Conservation (phyloP, 2,797 vertebrate species). For the Hoplostethus mediterraneus region DNA sequence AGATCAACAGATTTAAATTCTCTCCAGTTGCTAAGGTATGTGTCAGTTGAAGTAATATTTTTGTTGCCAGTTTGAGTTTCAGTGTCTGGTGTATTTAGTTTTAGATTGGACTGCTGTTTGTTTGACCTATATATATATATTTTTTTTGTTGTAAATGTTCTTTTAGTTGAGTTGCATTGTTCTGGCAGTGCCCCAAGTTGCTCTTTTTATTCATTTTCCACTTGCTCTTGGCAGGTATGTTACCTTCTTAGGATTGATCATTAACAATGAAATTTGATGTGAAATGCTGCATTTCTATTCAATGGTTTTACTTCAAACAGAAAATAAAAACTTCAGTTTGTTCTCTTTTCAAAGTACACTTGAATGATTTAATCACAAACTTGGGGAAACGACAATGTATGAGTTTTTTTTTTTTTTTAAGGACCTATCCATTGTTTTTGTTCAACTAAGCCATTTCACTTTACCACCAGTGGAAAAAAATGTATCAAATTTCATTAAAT, state of each 20-base stretch:
- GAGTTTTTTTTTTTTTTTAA: constrained; percentile 16
- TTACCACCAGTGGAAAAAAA: constrained; percentile 29
- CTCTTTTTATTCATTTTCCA: constrained; percentile 24
- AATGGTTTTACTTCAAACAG: constrained; percentile 36
- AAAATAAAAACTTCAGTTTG: neutral
- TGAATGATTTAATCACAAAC: constrained; percentile 5
- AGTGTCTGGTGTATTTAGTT: constrained; percentile 49
- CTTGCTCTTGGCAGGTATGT: constrained; percentile 45
- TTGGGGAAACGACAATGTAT: neutral
- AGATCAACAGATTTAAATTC: constrained; percentile 2
- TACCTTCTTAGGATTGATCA: constrained; percentile 29
- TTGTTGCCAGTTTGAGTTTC: constrained; percentile 38
- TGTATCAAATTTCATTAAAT: constrained; percentile 33
- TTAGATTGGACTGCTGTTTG: constrained; percentile 23
- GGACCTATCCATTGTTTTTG: constrained; percentile 6
- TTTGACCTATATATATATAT: neutral
- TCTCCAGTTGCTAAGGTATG: neutral
- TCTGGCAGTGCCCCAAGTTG: constrained; percentile 18
- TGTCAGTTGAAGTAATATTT: neutral
- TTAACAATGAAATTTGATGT: constrained; percentile 45
- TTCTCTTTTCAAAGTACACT: constrained; percentile 23
- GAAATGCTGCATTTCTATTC: constrained; percentile 38
- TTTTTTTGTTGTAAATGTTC: constrained; percentile 42
- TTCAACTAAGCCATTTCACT: constrained; percentile 12
- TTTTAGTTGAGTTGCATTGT: neutral